Evolutionary conservation across 1,140 invertebrate species (phyloP).

Genomic region (Trachymyrmex cornetzi): DNA sequence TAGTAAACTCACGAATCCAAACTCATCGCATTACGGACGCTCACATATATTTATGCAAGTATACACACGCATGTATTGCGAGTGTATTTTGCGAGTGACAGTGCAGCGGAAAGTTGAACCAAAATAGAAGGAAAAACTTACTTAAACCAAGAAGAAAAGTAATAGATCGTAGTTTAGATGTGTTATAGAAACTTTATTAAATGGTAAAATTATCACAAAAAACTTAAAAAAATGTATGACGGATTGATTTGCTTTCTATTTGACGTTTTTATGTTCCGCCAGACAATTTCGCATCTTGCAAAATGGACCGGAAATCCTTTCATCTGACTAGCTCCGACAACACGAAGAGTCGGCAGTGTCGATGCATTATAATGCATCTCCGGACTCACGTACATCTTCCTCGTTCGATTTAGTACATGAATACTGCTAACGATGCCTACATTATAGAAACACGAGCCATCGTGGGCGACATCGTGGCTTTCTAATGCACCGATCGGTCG

Average conservation of each 20-base stretch:
- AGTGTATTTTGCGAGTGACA: neutral
- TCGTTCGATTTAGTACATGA: slow-evolving; percentile 54
- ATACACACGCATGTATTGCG: neutral
- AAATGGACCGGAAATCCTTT: neutral
- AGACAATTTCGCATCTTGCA: neutral
- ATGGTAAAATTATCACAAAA: neutral
- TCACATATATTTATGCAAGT: neutral
- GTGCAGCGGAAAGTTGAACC: neutral
- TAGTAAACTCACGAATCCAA: neutral
- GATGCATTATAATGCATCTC: slow-evolving; percentile 34
- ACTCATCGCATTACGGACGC: neutral
- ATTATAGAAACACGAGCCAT: slow-evolving; percentile 80
- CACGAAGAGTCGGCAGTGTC: slow-evolving; percentile 12
- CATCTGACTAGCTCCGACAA: neutral
- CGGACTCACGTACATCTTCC: slow-evolving; percentile 7
- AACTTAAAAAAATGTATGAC: neutral
- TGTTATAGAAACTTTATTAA: neutral
- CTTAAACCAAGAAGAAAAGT: neutral
- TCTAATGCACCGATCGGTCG: slow-evolving; percentile 78
- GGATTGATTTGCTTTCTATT: neutral
- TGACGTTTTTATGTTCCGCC: neutral
- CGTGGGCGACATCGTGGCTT: slow-evolving; percentile 82
- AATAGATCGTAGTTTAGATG: neutral
- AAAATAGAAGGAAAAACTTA: neutral
- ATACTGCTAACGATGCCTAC: slow-evolving; percentile 83